Evolutionary conservation across 2,113 vertebrate genomes (phyloP).

Genomic region (Brachyistius frenatus): DNA sequence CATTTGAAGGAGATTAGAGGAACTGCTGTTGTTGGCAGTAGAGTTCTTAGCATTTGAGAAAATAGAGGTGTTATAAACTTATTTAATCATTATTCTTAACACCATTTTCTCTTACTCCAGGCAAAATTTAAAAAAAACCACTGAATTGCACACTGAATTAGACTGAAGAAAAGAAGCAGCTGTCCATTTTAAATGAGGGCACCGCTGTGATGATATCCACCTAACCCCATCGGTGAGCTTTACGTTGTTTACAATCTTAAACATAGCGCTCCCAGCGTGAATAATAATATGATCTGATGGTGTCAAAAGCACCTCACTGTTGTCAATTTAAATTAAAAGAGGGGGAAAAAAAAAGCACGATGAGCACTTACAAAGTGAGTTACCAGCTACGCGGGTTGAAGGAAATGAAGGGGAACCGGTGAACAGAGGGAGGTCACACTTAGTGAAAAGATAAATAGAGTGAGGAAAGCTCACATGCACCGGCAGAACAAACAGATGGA

Average conservation of each 20-base stretch:
- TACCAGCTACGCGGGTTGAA: constrained; percentile 1
- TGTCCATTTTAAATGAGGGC: not conserved
- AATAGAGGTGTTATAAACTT: not conserved
- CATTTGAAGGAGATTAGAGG: constrained; percentile 50
- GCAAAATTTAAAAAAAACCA: not conserved
- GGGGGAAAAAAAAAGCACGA: constrained; percentile 16
- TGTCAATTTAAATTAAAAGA: constrained; percentile 50
- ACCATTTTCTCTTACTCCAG: not conserved
- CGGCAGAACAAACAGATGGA: constrained; percentile 64
- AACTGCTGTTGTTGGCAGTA: constrained; percentile 26
- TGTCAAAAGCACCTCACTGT: constrained; percentile 51
- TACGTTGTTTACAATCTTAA: constrained; percentile 35
- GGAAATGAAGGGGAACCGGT: constrained; percentile 58
- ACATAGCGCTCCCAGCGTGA: constrained; percentile 4
- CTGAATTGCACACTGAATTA: no score
- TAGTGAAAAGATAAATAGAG: constrained; percentile 47
- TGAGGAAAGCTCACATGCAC: constrained; percentile 14
- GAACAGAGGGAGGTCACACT: constrained; percentile 64
- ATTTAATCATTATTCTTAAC: not conserved
- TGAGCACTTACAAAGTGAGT: constrained; percentile 38
- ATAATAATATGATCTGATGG: constrained; percentile 27
- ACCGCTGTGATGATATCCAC: not conserved
- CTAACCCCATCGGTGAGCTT: not conserved
- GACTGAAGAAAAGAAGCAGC: not conserved
- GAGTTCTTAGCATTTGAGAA: not conserved